Evolutionary conservation across 2,888 invertebrate genomes (phyloP).

Genomic region (Drosophila leonis): DNA sequence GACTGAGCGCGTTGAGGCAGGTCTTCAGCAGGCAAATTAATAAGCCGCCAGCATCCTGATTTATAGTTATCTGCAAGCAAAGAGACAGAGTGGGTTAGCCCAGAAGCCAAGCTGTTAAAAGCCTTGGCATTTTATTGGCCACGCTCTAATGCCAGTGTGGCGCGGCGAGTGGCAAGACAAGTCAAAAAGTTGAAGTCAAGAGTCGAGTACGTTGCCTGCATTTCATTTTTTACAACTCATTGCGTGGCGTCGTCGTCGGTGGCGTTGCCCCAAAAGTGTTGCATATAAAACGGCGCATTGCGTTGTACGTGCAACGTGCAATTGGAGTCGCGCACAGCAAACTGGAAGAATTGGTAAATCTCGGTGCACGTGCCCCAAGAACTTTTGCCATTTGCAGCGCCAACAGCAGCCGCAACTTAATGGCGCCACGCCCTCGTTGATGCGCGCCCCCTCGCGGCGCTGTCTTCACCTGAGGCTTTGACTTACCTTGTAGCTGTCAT

Average conservation of each 20-base stretch:
- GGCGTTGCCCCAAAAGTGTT: slow-evolving; percentile 61
- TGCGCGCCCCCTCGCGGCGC: slow-evolving; percentile 3
- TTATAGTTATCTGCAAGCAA: slow-evolving; percentile 89
- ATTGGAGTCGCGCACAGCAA: slow-evolving; percentile 16
- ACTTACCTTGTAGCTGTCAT: slow-evolving; percentile 94
- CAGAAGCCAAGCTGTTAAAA: slow-evolving; percentile 17
- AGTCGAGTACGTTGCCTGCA: slow-evolving; percentile 57
- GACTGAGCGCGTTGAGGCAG: slow-evolving; percentile 82
- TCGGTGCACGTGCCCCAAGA: slow-evolving; percentile 72
- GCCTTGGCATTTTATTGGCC: slow-evolving; percentile 43
- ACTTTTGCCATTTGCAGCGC: slow-evolving; percentile 73
- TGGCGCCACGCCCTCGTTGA: slow-evolving; percentile 34
- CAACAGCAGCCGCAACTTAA: slow-evolving; percentile 59
- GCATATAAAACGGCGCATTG: slow-evolving; percentile 75
- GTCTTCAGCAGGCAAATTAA: slow-evolving; percentile 86
- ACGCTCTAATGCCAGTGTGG: slow-evolving; percentile 69
- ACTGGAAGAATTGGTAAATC: slow-evolving; percentile 58
- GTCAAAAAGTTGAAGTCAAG: slow-evolving; percentile 37
- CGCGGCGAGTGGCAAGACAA: slow-evolving; percentile 32
- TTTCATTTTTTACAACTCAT: slow-evolving; percentile 71
- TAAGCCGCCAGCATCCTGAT: slow-evolving; percentile 91
- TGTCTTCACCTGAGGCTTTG: slow-evolving; percentile 55
- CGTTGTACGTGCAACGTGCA: slow-evolving; percentile 68
- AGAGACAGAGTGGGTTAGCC: slow-evolving; percentile 24
- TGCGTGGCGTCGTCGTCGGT: slow-evolving; percentile 29